These are phyloP conservation scores for Epirrhoe alternata DNA, from an alignment of 2,888 invertebrate genomes.

Conservation along the genomic window DNA sequence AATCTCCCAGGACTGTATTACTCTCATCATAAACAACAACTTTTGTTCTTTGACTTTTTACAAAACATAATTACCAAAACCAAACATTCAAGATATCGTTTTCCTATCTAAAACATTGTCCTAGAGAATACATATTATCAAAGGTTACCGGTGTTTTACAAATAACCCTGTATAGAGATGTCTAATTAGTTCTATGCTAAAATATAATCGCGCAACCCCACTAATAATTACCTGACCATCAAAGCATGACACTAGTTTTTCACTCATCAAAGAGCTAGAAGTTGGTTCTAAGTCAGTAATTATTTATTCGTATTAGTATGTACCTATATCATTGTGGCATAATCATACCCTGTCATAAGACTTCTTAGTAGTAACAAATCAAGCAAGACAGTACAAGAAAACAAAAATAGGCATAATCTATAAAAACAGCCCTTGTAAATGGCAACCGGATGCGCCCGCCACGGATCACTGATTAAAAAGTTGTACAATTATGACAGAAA, in stretches of 20 bases:
- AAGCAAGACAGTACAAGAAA: constrained; percentile 32
- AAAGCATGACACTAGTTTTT: background rate
- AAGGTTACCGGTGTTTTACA: too few species aligned
- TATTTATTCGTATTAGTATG: background rate
- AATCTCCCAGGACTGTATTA: too few species aligned
- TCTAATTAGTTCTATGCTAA: too few species aligned
- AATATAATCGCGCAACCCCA: background rate
- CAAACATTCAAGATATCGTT: too few species aligned
- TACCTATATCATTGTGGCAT: background rate
- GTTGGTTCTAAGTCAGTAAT: too few species aligned
- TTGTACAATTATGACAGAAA: constrained; percentile 50
- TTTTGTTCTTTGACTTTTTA: too few species aligned
- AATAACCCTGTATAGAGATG: too few species aligned
- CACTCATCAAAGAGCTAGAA: background rate
- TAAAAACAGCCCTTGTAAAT: constrained; percentile 37
- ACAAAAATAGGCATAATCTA: constrained; percentile 33
- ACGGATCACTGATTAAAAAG: constrained; percentile 41
- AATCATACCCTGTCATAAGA: background rate
- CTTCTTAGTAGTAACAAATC: constrained; percentile 12
- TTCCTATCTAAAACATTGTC: too few species aligned
- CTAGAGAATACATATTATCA: too few species aligned
- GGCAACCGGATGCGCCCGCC: constrained; percentile 40
- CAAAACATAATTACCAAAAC: too few species aligned
- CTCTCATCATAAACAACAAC: too few species aligned
- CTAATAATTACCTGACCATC: background rate